These are phyloP conservation scores for Icerya purchasi DNA, from an alignment of 2,888 invertebrate genomes.

Conservation along the genomic window DNA sequence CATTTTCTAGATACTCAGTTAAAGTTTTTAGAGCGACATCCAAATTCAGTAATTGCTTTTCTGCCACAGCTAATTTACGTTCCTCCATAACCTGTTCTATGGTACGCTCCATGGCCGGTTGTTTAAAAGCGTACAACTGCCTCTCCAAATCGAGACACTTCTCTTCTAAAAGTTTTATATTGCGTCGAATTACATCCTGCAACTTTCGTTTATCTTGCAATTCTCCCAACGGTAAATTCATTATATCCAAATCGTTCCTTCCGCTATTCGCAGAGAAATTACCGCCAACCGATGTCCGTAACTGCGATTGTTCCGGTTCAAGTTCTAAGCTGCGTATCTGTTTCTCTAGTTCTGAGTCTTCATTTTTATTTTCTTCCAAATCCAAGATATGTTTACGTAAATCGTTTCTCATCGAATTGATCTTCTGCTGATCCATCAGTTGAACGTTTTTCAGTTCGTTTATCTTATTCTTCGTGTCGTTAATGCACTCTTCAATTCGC, in stretches of 20 bases:
- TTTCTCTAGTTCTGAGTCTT: conserved; percentile 4
- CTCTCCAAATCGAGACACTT: conserved; percentile 1
- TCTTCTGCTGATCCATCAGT: neutral
- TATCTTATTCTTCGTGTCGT: conserved; percentile 1
- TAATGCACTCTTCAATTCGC: conserved; percentile 5
- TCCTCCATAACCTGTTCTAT: conserved; percentile 8
- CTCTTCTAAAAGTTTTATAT: conserved; percentile 4
- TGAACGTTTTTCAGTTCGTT: neutral
- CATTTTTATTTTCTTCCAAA: conserved; percentile 4
- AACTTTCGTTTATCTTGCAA: conserved; percentile 10
- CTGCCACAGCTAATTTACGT: conserved; percentile 6
- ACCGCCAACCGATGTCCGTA: neutral
- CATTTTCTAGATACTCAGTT: conserved; percentile 4
- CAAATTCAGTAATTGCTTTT: conserved; percentile 7
- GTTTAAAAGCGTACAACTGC: conserved; percentile 2
- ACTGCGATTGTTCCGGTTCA: conserved; percentile 3
- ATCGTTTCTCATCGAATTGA: neutral
- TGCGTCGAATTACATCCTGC: conserved; percentile 7
- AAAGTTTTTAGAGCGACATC: conserved; percentile 4
- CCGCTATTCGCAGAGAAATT: neutral
- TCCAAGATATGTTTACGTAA: conserved; percentile 2
- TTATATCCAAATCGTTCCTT: conserved; percentile 8
- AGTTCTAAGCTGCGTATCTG: conserved; percentile 4
- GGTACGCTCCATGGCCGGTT: conserved; percentile 1
- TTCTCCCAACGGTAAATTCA: neutral